These are phyloP conservation scores for Okapia johnstoni DNA, from an alignment of 2,113 vertebrate genomes.

Conservation along the genomic window DNA sequence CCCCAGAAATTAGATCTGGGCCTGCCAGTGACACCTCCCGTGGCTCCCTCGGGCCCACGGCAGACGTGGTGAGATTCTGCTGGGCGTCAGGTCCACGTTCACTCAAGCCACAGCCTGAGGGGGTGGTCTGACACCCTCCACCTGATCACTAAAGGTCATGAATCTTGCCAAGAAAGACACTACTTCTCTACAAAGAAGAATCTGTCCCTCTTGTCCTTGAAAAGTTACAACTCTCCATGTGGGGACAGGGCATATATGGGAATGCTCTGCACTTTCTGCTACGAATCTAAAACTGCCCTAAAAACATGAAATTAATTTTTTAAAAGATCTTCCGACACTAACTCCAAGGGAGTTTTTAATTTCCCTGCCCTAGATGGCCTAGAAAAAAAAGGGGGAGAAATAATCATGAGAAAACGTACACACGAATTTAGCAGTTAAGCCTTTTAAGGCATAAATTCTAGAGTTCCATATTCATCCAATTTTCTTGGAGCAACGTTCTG, in stretches of 20 bases:
- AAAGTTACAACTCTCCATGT: not conserved
- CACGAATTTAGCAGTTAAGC: not conserved
- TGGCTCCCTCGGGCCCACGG: not conserved
- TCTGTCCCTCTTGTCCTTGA: not conserved
- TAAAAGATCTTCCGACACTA: not conserved
- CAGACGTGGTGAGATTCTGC: not conserved
- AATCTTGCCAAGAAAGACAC: not conserved
- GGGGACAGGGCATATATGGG: not conserved
- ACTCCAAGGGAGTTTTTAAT: not conserved
- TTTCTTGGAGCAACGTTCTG: conserved; percentile 23
- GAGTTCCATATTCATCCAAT: conserved; percentile 22
- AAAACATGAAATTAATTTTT: not conserved
- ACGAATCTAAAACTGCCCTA: not conserved
- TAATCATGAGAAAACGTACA: not conserved
- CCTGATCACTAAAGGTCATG: not conserved
- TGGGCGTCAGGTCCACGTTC: not conserved
- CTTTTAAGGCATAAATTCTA: conserved; percentile 51
- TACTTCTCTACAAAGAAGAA: not conserved
- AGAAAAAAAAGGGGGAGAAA: not conserved
- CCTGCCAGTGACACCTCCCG: not conserved
- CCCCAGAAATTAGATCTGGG: not conserved
- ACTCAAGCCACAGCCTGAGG: not conserved
- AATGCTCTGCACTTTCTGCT: not conserved
- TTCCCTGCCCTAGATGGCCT: not conserved
- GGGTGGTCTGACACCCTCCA: not conserved